Conservation (phyloP, 1,140 invertebrate genomes). For the Notospermus geniculatus region DNA sequence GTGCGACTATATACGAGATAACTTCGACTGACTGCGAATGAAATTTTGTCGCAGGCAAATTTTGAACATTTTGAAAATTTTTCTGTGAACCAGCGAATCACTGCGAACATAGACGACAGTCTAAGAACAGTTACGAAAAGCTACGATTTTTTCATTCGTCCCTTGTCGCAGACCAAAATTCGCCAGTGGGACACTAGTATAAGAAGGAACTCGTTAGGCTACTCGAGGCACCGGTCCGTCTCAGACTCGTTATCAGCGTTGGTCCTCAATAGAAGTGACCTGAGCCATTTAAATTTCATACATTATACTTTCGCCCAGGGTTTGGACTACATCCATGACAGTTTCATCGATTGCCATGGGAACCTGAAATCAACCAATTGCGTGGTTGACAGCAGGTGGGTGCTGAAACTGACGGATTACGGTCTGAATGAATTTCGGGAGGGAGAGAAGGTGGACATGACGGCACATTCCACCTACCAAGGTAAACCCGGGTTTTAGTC, state of each 20-base stretch:
- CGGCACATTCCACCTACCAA: slow-evolving; percentile 61
- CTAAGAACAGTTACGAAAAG: too few relatives aligned
- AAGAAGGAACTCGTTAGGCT: not conserved
- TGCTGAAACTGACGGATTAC: slow-evolving; percentile 91
- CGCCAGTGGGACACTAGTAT: too few relatives aligned
- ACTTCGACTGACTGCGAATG: too few relatives aligned
- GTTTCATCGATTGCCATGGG: slow-evolving; percentile 82
- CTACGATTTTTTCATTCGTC: too few relatives aligned
- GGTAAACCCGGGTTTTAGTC: slow-evolving; percentile 24
- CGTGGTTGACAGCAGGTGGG: slow-evolving; percentile 91
- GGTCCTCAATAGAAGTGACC: not conserved
- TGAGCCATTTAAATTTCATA: not conserved
- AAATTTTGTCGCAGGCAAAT: too few relatives aligned
- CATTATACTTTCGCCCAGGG: slow-evolving; percentile 62
- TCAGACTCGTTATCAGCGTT: not conserved
- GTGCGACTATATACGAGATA: too few relatives aligned
- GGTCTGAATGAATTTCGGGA: slow-evolving; percentile 75
- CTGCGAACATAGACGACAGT: too few relatives aligned
- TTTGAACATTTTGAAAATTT: too few relatives aligned
- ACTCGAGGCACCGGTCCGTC: not conserved
- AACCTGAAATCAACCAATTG: slow-evolving; percentile 95
- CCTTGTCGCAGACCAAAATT: too few relatives aligned
- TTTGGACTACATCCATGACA: slow-evolving; percentile 87
- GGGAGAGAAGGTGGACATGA: slow-evolving; percentile 32
- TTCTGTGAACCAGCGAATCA: too few relatives aligned